A percentile compares a stretch with the other conserved stretches of the same genome.
Conservation (phyloP, 1,140 invertebrate species). For the Apis dorsata region DNA sequence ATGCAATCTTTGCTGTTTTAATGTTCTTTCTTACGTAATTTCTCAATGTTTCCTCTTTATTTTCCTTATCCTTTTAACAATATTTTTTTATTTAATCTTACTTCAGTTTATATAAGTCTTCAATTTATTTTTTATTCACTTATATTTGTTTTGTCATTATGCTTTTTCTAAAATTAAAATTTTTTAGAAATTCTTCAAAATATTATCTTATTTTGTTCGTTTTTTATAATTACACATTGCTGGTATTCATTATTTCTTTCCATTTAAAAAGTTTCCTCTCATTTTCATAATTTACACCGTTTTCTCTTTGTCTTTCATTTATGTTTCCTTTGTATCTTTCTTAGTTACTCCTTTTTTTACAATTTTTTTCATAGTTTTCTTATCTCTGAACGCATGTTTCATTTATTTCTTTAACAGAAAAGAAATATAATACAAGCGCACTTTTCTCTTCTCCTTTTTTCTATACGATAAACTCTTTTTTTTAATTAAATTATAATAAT, state of each 20-base stretch:
- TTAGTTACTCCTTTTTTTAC: not conserved
- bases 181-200: too few relatives aligned
- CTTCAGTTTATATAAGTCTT: not conserved
- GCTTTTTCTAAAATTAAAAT: too few relatives aligned
- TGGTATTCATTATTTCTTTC: too few relatives aligned
- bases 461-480: too few relatives aligned
- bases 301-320: not conserved
- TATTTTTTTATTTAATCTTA: not conserved
- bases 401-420: not conserved
- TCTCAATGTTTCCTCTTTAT: not conserved
- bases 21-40: constrained; percentile 13
- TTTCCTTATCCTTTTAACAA: not conserved
- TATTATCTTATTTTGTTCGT: too few relatives aligned
- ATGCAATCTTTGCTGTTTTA: constrained; percentile 4
- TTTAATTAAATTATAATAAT: too few relatives aligned
- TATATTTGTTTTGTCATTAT: too few relatives aligned
- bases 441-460: not conserved
- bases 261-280: too few relatives aligned
- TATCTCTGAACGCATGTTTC: not conserved
- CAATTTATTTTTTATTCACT: too few relatives aligned
- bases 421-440: not conserved
- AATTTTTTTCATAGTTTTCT: not conserved
- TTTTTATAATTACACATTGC: not conserved
- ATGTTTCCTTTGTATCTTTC: not conserved
- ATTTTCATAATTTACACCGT: not conserved